phyloP scores from a whole-genome alignment of 2,113 vertebrate species.

The Platycercus adscitus region DNA sequence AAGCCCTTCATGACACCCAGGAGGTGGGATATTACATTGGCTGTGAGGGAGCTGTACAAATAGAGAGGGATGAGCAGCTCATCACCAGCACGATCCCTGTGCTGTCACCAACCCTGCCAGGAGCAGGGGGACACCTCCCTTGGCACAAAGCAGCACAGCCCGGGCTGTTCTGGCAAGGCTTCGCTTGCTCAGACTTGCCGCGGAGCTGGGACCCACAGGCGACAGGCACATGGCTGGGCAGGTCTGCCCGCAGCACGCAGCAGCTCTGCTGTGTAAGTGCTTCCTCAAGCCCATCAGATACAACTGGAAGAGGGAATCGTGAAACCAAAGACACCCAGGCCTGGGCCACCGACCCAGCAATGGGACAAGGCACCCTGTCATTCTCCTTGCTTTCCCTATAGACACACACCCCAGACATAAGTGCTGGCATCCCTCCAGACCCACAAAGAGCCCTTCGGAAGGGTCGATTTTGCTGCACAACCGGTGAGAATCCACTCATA shows the following conservation, averaged over 20 bases:
- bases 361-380: background rate
- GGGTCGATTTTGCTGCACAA: fast-evolving
- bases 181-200: background rate
- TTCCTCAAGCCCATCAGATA: fast-evolving
- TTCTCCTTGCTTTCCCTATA: background rate
- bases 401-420: fast-evolving
- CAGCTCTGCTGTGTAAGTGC: background rate
- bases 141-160: background rate
- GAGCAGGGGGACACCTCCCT: background rate
- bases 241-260: background rate
- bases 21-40: background rate
- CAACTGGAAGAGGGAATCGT: background rate
- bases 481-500: background rate
- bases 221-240: fast-evolving
- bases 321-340: background rate
- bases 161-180: background rate
- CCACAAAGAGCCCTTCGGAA: background rate
- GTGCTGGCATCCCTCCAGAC: background rate
- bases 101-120: background rate
- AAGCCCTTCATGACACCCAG: background rate
- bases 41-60: background rate
- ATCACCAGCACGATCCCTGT: background rate
- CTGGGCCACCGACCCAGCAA: background rate
- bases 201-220: background rate
- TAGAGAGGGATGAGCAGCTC: background rate